Percentiles rank a stretch among this genome's conserved stretches.
Evolutionary conservation across 2,888 invertebrate species (phyloP).

Genomic region (Erpobdella octoculata): DNA sequence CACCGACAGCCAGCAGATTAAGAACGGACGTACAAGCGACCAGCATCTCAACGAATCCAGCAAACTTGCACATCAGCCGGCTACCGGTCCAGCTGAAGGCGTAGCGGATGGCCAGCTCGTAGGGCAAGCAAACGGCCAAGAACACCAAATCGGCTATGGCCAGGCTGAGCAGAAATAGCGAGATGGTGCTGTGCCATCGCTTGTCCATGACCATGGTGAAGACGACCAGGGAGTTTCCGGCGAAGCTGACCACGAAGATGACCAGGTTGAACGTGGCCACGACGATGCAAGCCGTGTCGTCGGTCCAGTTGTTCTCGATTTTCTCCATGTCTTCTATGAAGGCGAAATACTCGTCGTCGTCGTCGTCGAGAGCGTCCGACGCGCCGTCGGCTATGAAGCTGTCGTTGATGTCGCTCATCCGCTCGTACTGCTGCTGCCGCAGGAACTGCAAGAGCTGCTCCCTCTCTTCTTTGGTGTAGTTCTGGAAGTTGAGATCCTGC

Average conservation of each 20-base stretch:
- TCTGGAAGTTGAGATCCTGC: not conserved
- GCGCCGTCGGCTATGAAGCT: not conserved
- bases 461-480: not conserved
- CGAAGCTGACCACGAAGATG: conserved; percentile 52
- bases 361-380: not conserved
- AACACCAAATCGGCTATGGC: conserved; percentile 54
- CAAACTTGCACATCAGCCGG: conserved; percentile 54
- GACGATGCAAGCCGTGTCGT: conserved; percentile 38
- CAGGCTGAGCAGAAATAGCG: conserved; percentile 47
- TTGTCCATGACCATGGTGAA: conserved; percentile 52
- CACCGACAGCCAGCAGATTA: conserved; percentile 55
- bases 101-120: conserved; percentile 48
- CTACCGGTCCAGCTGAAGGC: conserved; percentile 52
- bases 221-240: conserved; percentile 54
- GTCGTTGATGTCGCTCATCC: not conserved
- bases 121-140: conserved; percentile 53
- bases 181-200: conserved; percentile 47
- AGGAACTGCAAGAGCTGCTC: not conserved
- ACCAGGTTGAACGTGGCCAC: conserved; percentile 41
- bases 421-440: not conserved
- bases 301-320: conserved; percentile 26
- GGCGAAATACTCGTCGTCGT: conserved; percentile 18
- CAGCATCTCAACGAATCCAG: conserved; percentile 54
- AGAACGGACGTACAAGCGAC: conserved; percentile 55
- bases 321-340: conserved; percentile 19